These are phyloP conservation scores for Netelia inedita DNA, from an alignment of 2,888 invertebrate genomes.

Conservation along the genomic window DNA sequence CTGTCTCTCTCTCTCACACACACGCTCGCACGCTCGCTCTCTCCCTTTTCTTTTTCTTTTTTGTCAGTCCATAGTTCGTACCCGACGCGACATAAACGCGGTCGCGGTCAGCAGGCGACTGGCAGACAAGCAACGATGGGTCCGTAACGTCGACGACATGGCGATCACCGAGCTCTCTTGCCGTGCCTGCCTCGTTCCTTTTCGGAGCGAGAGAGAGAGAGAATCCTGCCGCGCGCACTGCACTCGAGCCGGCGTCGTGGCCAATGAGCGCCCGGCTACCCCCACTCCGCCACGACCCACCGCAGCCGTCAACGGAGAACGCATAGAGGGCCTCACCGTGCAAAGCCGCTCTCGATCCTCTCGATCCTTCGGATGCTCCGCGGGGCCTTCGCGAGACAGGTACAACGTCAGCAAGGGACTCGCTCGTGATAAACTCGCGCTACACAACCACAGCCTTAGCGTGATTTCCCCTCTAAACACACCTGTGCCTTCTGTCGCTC, in stretches of 20 bases:
- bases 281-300: constrained; percentile 35
- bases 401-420: not conserved
- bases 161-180: constrained; percentile 50
- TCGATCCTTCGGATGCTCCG: constrained; percentile 51
- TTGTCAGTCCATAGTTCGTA: constrained; percentile 79
- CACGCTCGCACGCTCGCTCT: not conserved
- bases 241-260: constrained; percentile 38
- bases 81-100: constrained; percentile 78
- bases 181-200: constrained; percentile 18
- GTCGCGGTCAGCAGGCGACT: constrained; percentile 84
- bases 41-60: not conserved
- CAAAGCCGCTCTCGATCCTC: constrained; percentile 40
- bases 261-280: constrained; percentile 38
- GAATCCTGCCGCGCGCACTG: constrained; percentile 34
- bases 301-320: not conserved
- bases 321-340: constrained; percentile 54
- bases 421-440: not conserved
- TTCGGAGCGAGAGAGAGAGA: constrained; percentile 19
- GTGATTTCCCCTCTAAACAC: not conserved
- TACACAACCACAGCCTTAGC: not conserved
- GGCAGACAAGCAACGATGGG: constrained; percentile 74
- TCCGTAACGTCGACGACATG: constrained; percentile 64
- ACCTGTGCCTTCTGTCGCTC: constrained; percentile 25
- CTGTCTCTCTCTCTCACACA: not conserved
- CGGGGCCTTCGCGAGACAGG: constrained; percentile 4